Evolutionary conservation across 2,797 vertebrate genomes (phyloP), one percentile per base, ranked within the genome.

Genomic region (Austrolebias charrua): DNA sequence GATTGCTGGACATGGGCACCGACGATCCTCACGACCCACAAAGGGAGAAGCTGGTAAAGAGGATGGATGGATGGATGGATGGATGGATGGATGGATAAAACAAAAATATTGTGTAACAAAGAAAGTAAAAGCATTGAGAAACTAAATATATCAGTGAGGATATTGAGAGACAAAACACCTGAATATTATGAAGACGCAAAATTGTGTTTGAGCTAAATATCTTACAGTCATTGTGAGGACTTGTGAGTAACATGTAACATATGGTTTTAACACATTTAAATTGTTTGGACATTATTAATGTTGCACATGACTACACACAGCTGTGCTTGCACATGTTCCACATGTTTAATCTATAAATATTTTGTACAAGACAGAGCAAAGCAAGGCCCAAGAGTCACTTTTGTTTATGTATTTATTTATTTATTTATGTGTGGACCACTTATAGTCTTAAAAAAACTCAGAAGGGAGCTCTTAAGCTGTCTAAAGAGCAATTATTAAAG

Each of bases 371-470:
- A 69, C 10, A 24, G 28, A 60, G 58, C 49, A 55, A 82, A 69
- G 60, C 38, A 55, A 45, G 18, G 18, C 18, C n/a, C 16, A 16
- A 11, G 12, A 51, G 44, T 69, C 77, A 71, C 76, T 14, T 78
- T 69, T 15, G 14, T 57, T 61, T 82, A 83, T 33, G 3, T 24
- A 24, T 24, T 8, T 8, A 5, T 8, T 33, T 8, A 33, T 33
- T 33, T 33, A 6, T 38, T 38, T 38, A 38, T 6, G n/a, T 24
- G 24, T 38, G 35, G 35, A 11, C 9, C 35, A 38, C 9, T 38
- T 38, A 10, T 38, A 38, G 35, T 38, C 35, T 9, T 8, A 78
- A 84, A 24, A 60, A 55, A 81, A 71, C 77, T 90, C 89, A 83
- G 85, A 16, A 1, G 89, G 87, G 78, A 90, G 38, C 35, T 3